Evolutionary conservation across 2,113 vertebrate species (phyloP).

Genomic region (Percina caprodes): DNA sequence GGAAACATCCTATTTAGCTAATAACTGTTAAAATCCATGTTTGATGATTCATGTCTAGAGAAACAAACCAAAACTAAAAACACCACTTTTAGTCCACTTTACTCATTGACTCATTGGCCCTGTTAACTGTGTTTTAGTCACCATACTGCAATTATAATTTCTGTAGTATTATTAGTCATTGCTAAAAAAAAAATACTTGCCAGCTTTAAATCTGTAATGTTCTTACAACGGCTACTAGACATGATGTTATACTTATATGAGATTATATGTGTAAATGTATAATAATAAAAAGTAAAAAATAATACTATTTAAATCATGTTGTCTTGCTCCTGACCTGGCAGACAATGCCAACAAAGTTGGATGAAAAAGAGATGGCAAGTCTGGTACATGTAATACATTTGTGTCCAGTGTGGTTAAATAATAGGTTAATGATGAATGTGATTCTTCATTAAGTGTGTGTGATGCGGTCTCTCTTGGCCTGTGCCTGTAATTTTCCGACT

Average conservation of each 20-base stretch:
- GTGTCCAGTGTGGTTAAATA: background rate
- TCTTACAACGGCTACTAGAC: background rate
- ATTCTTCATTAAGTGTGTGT: background rate
- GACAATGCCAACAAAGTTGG: background rate
- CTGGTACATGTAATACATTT: background rate
- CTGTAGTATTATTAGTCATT: background rate
- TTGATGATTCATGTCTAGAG: background rate
- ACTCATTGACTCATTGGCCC: background rate
- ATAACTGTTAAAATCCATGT: conserved; percentile 5
- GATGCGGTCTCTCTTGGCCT: background rate
- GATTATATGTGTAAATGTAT: no score
- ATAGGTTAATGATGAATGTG: background rate
- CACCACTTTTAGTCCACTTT: background rate
- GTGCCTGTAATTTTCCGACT: background rate
- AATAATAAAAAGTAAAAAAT: background rate
- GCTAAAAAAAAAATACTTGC: background rate
- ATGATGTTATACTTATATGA: background rate
- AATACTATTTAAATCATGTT: no score
- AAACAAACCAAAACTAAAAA: background rate
- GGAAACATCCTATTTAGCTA: background rate
- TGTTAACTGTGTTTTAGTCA: background rate
- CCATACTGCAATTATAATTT: background rate
- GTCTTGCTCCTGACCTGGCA: background rate
- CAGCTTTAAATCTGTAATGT: background rate
- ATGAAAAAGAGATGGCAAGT: background rate